These are phyloP conservation scores for Aethina tumida DNA, from an alignment of 1,140 invertebrate species.

Conservation along the genomic window DNA sequence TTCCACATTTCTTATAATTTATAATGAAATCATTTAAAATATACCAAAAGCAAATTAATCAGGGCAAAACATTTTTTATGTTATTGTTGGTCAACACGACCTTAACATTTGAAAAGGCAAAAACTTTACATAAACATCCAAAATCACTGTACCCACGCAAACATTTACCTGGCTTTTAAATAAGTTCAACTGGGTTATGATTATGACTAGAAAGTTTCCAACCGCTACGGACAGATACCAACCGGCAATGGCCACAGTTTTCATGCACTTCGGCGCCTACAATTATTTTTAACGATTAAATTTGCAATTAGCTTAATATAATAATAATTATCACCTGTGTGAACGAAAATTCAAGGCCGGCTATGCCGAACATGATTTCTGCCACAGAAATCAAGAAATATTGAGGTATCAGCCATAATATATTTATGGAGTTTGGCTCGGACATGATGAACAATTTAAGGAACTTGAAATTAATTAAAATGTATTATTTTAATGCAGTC, in stretches of 20 bases:
- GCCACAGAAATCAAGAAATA: slow-evolving; percentile 77
- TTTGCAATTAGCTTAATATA: background rate
- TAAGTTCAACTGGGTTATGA: slow-evolving; percentile 58
- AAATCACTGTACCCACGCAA: no score
- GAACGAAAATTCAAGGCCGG: slow-evolving; percentile 66
- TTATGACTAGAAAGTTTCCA: slow-evolving; percentile 71
- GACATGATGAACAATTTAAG: slow-evolving; percentile 41
- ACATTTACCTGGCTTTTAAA: slow-evolving; percentile 58
- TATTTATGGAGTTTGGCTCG: slow-evolving; percentile 60
- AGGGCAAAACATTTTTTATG: no score
- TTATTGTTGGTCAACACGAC: no score
- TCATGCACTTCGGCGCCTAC: slow-evolving; percentile 48
- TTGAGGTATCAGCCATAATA: slow-evolving; percentile 79
- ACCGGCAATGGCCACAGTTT: slow-evolving; percentile 65
- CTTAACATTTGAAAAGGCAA: no score
- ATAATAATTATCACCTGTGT: slow-evolving; percentile 28
- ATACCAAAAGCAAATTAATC: no score
- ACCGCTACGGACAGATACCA: slow-evolving; percentile 72
- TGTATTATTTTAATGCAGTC: no score
- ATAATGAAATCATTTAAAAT: no score
- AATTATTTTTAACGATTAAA: slow-evolving; percentile 2
- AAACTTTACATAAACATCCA: no score
- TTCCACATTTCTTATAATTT: no score
- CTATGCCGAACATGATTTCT: slow-evolving; percentile 61
- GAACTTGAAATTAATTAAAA: slow-evolving; percentile 26